Evolutionary conservation across 2,797 vertebrate genomes (phyloP).

Genomic region (Poecilia gillii): DNA sequence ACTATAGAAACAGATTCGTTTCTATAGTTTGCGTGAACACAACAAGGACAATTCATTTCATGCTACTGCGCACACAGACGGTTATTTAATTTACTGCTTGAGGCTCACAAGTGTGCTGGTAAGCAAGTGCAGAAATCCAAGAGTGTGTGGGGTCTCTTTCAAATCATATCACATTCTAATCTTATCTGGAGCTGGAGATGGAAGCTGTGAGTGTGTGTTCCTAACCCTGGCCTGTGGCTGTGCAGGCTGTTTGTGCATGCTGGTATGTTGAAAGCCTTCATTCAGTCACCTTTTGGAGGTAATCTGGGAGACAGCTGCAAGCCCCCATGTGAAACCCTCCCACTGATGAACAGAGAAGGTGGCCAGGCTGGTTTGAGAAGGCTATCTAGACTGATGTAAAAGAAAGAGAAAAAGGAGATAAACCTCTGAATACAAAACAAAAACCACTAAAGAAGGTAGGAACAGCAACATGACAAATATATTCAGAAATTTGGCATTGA

Average conservation of each 20-base stretch:
- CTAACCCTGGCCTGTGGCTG: constrained; percentile 29
- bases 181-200: constrained; percentile 52
- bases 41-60: constrained; percentile 9
- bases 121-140: constrained; percentile 18
- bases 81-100: constrained; percentile 20
- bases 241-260: constrained; percentile 41
- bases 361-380: constrained; percentile 6
- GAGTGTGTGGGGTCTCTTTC: constrained; percentile 40
- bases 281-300: constrained; percentile 51
- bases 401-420: constrained; percentile 27
- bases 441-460: not conserved
- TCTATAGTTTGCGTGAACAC: not conserved
- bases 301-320: constrained; percentile 63
- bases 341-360: constrained; percentile 28
- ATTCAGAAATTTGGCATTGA: not conserved
- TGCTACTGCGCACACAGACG: not conserved
- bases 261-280: constrained; percentile 42
- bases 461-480: not conserved
- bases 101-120: not conserved
- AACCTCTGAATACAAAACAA: not conserved
- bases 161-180: constrained; percentile 54
- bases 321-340: constrained; percentile 46
- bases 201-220: constrained; percentile 43
- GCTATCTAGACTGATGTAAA: constrained; percentile 13
- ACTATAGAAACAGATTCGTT: not conserved